phyloP scores from a whole-genome alignment of 1,140 invertebrate species.

The Cydia splendana region DNA sequence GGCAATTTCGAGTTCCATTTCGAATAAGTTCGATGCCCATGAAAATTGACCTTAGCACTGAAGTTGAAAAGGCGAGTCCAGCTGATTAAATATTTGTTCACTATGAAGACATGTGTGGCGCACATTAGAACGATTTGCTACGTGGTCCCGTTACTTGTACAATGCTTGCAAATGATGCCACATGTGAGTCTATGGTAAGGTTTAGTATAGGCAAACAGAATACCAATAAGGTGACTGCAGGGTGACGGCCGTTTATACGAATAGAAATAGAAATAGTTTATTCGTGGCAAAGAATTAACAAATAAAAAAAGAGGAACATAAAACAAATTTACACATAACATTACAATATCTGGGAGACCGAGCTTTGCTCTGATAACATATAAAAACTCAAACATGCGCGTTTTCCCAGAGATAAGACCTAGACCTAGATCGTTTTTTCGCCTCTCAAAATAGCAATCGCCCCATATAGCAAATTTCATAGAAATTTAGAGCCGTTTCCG shows the following conservation, averaged over 20 bases:
- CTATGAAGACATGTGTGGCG: constrained; percentile 36
- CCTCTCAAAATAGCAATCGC: too few relatives aligned
- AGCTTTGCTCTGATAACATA: too few relatives aligned
- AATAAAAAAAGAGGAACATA: too few relatives aligned
- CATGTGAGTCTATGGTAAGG: constrained; percentile 4
- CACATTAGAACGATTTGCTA: constrained; percentile 42
- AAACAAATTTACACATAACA: too few relatives aligned
- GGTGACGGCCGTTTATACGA: background rate
- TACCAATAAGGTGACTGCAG: background rate
- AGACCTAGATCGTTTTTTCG: too few relatives aligned
- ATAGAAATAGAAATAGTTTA: too few relatives aligned
- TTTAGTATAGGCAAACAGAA: constrained; percentile 14
- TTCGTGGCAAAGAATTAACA: too few relatives aligned
- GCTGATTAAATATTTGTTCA: constrained; percentile 45
- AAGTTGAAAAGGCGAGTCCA: constrained; percentile 35
- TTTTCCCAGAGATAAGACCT: too few relatives aligned
- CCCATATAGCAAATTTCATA: too few relatives aligned
- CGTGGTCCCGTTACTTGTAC: constrained; percentile 45
- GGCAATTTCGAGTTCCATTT: constrained; percentile 3
- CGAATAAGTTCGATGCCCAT: background rate
- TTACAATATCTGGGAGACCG: too few relatives aligned
- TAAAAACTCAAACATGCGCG: too few relatives aligned
- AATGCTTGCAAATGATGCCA: constrained; percentile 37
- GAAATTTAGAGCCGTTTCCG: too few relatives aligned
- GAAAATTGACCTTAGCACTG: constrained; percentile 32